These are phyloP conservation scores for Podarcis siculus DNA, from an alignment of 2,797 vertebrate species.

Conservation along the genomic window DNA sequence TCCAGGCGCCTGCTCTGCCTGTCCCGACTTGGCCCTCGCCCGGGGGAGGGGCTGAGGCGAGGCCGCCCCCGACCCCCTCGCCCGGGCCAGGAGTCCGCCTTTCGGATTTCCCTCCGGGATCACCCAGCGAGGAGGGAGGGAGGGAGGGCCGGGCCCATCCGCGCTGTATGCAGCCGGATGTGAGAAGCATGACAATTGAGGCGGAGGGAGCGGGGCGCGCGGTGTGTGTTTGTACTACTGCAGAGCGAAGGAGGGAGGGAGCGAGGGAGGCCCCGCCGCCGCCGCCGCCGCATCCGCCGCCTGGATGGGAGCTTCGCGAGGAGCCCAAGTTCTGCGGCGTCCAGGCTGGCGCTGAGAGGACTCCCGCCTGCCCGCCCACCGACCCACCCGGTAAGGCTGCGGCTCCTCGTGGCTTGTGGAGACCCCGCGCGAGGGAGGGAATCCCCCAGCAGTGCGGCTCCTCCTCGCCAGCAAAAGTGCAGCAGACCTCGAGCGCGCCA, in stretches of 20 bases:
- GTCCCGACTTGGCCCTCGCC: neutral
- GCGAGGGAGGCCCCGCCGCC: conserved; percentile 30
- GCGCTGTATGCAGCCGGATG: conserved; percentile 49
- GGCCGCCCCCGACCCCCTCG: neutral
- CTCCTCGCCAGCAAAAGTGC: neutral
- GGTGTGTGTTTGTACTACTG: conserved; percentile 43
- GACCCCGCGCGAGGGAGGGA: neutral
- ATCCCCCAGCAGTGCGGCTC: neutral
- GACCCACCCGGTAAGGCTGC: conserved; percentile 50
- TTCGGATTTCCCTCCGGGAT: conserved; percentile 23
- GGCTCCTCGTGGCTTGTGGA: neutral
- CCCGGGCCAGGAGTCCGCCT: neutral
- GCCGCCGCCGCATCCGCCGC: conserved; percentile 35
- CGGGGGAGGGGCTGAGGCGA: neutral
- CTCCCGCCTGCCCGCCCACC: neutral
- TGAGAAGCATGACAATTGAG: conserved; percentile 65
- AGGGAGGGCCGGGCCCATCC: neutral
- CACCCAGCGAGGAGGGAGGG: conserved; percentile 5
- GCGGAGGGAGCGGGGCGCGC: conserved; percentile 46
- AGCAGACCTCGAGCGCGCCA: neutral
- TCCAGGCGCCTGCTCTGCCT: too few species aligned
- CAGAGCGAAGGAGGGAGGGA: conserved; percentile 40
- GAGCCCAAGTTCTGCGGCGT: conserved; percentile 28
- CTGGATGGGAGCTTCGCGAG: conserved; percentile 17
- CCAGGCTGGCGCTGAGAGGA: neutral